Conservation (phyloP, 2,113 vertebrate genomes). For the Ctenomys sociabilis region DNA sequence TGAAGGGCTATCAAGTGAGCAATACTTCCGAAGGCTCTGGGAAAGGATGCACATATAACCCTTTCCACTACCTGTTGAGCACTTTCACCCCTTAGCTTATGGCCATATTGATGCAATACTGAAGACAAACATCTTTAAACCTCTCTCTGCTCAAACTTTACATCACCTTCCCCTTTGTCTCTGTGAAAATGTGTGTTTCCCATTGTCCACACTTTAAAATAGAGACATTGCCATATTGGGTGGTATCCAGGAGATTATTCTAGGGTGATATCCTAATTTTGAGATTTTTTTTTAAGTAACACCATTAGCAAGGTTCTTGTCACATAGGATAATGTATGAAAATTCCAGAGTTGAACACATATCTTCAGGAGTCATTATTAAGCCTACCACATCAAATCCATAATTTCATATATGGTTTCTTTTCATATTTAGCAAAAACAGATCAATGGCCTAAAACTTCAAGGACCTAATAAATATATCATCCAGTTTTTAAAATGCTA, state of each 20-base stretch:
- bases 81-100: neutral
- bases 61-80: no score
- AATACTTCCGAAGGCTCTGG: no score
- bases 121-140: neutral
- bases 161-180: fast-evolving
- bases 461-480: neutral
- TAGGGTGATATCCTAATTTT: neutral
- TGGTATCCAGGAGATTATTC: neutral
- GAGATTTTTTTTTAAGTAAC: neutral
- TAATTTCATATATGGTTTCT: neutral
- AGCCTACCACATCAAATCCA: neutral
- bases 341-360: no score
- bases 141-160: neutral
- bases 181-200: neutral
- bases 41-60: fast-evolving
- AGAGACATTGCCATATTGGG: fast-evolving
- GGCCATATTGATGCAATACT: neutral
- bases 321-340: neutral
- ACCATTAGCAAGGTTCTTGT: neutral
- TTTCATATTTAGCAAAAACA: neutral
- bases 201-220: fast-evolving
- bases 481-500: neutral
- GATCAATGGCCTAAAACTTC: neutral
- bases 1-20: fast-evolving
- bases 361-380: neutral